Base-by-base conservation (phyloP, 2,888 invertebrate species). In the Orthosia gracilis region DNA sequence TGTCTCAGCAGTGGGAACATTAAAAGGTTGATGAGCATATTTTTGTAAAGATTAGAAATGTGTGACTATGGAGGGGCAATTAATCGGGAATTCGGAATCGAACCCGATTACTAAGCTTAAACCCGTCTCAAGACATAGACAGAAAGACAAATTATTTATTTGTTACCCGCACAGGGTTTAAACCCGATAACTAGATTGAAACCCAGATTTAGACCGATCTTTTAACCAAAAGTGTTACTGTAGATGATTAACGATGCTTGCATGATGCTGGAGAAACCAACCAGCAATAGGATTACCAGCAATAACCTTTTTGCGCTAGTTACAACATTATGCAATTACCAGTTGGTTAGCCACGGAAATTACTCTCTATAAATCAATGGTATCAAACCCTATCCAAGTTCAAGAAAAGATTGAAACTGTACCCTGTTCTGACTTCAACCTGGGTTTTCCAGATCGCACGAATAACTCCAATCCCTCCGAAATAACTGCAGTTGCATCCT, bases 401-500 rank as follows among this genome's bases (percentile, higher is more conserved):
- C 31, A 31, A 1, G 18, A 58, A 40, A 40, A 45, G 21, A 40
- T 40, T 40, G 40, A 40, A 40, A 40, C 9, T 40, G 40, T 40
- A 9, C 40, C 40, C 40, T 40, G 17, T 54, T 54, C 21, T 21
- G 52, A 65, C 17, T 50, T 0, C 17, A 0, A 31, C 13, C 12
- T 52, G 23, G 7, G 71, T 69, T 62, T 82, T n/a, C 18, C 26
- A 1, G 15, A 59, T 58, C 17, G 18, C 83, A 73, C 63, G 62
- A 54, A n/a, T 76, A 67, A 57, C 55, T 59, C 61, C 69, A 15
- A 81, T 57, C 68, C 13, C 11, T 23, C 50, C 23, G 50, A n/a
- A 67, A 82, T 65, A 80, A 81, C 40, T 67, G 70, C 84, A 80
- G 72, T 69, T 80, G 84, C 77, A 86, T 75, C n/a, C 73, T 84